Conservation (phyloP, 2,888 invertebrate species). For the Apomyelois bistriatella region DNA sequence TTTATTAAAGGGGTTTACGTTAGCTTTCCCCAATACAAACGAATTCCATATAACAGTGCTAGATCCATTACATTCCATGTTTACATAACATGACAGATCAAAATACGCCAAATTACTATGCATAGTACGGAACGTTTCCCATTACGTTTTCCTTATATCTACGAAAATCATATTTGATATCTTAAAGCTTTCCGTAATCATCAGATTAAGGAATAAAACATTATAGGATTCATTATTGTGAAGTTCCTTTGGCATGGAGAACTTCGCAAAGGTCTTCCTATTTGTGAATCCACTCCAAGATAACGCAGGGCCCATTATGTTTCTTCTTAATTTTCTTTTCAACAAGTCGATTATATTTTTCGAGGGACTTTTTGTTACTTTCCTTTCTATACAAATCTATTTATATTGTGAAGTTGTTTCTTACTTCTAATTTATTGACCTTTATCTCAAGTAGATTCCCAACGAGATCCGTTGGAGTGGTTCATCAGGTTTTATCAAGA, state of each 20-base stretch:
- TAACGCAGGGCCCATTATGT: constrained; percentile 6
- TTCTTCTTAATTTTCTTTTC: constrained; percentile 12
- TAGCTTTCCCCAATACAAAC: too few relatives aligned
- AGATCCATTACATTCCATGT: constrained; percentile 5
- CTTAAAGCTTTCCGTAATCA: constrained; percentile 6
- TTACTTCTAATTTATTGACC: neutral
- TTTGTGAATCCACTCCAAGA: neutral
- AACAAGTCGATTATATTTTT: constrained; percentile 11
- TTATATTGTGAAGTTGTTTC: neutral
- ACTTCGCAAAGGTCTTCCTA: neutral
- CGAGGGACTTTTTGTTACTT: constrained; percentile 1
- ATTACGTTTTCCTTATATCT: neutral
- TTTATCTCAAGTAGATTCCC: neutral
- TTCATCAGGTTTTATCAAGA: neutral
- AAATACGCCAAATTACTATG: constrained; percentile 6
- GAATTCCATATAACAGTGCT: neutral
- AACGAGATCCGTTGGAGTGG: neutral
- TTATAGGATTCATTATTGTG: constrained; percentile 3
- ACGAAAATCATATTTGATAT: constrained; percentile 9
- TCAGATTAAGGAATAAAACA: constrained; percentile 1
- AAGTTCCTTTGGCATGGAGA: constrained; percentile 1
- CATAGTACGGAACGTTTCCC: neutral
- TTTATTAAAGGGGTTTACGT: too few relatives aligned
- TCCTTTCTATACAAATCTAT: neutral
- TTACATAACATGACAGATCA: constrained; percentile 4